Evolutionary conservation across 2,888 invertebrate genomes (phyloP), one percentile per base, ranked within the genome.

Genomic region (Scaptomyza polygonia): DNA sequence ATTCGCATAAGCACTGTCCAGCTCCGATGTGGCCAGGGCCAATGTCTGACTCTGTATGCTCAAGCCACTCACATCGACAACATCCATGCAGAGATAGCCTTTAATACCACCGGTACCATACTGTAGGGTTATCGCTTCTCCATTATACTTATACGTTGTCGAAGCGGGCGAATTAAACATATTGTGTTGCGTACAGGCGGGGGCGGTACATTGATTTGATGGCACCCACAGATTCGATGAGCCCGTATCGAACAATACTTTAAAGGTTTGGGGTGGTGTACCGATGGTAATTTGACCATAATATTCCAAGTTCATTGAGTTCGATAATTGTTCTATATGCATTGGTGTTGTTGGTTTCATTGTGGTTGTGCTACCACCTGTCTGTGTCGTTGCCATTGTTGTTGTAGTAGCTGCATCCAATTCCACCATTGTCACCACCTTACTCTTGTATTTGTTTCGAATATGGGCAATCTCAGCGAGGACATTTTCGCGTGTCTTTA

Each of bases 161-260:
- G 99, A 99, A 89, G 94, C 94, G 55, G 89, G 92, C 83, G 96
- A 95, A 93, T 98, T 95, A 92, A 99, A 99, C 92, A 97, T 98
- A 91, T 96, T 95, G 92, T 99, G 99, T 95, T 94, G 90, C 96
- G 96, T 92, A 92, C 98, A 98, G 25, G 98, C 98, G 77, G 97
- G 0, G 14, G 9, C 34, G 0, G 8, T 5, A 30, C 86, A 86
- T 9, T 40, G 51, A 61, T 96, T 95, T 90, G 94, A 94, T 89
- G 96, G 99, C 98, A 8, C 98, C 86, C 83, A 83, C 30, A 83
- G 53, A 25, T 83, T 80, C 6, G 86, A 42, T 0, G 86, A 83
- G 18, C 84, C 84, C 1, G 83, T 99, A 92, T 99, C 99, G 92
- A 99, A 99, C 67, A 99, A 95, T 65, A 99, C 98, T 86, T 94